Conservation (phyloP, 2,888 invertebrate genomes). For the Nomada flava region DNA sequence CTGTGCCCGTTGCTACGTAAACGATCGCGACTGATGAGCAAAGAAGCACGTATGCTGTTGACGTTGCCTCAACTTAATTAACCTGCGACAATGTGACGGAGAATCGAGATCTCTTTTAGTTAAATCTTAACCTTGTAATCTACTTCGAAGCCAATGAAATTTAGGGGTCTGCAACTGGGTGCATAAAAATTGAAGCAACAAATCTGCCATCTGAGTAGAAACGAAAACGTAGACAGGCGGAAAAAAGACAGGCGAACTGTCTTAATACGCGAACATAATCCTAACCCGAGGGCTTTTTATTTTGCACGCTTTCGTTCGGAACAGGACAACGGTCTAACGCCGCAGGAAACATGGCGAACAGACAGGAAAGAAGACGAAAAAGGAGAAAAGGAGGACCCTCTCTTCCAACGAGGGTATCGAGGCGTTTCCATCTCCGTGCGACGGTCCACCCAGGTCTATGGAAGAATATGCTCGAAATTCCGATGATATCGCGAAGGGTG, state of each 20-base stretch:
- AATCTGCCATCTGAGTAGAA: too few relatives aligned
- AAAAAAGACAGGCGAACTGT: background rate
- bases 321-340: background rate
- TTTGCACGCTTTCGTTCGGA: background rate
- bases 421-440: slow-evolving; percentile 9
- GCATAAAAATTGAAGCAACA: too few relatives aligned
- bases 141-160: background rate
- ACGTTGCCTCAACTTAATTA: slow-evolving; percentile 20
- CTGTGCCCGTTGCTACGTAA: slow-evolving; percentile 9
- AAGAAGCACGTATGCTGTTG: slow-evolving; percentile 11
- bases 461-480: slow-evolving; percentile 52
- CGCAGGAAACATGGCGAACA: background rate
- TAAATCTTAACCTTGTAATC: background rate
- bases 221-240: too few relatives aligned
- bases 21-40: slow-evolving; percentile 1
- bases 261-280: background rate
- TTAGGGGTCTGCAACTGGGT: too few relatives aligned
- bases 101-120: background rate
- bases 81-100: background rate
- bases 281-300: slow-evolving; percentile 5
- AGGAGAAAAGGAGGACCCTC: slow-evolving; percentile 10
- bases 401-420: background rate
- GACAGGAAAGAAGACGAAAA: background rate
- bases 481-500: background rate
- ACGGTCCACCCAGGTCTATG: slow-evolving; percentile 2